phyloP scores from a whole-genome alignment of 2,888 invertebrate species.

The Gibbula magus region DNA sequence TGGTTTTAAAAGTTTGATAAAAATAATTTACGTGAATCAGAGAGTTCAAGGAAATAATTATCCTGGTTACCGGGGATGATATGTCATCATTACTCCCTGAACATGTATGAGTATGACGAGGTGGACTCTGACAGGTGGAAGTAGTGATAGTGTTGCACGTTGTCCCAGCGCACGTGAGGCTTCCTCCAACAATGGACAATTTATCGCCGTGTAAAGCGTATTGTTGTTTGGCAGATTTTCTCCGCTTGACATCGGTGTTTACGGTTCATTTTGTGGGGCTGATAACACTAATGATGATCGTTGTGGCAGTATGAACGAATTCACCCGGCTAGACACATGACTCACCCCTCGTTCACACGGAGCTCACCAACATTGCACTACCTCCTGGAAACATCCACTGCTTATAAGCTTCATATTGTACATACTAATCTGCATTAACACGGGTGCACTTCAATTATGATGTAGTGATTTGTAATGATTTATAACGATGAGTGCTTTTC shows the following conservation, averaged over 20 bases:
- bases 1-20: too few species aligned
- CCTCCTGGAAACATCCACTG: too few species aligned
- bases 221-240: not conserved
- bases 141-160: not conserved
- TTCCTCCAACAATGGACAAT: not conserved
- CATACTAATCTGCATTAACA: too few species aligned
- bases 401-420: too few species aligned
- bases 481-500: too few species aligned
- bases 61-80: too few species aligned
- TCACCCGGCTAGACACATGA: not conserved
- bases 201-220: not conserved
- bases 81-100: not conserved
- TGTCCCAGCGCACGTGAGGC: not conserved
- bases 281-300: not conserved
- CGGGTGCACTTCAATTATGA: too few species aligned
- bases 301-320: not conserved
- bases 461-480: too few species aligned
- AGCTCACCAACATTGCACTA: not conserved
- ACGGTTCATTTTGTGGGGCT: conserved; percentile 5
- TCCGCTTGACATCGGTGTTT: conserved; percentile 8
- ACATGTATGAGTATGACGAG: not conserved
- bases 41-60: too few species aligned
- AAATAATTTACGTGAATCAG: too few species aligned
- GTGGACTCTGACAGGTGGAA: not conserved
- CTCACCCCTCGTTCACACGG: not conserved